Base-by-base conservation (phyloP, 1,140 invertebrate species). In the Magallana angulata region DNA sequence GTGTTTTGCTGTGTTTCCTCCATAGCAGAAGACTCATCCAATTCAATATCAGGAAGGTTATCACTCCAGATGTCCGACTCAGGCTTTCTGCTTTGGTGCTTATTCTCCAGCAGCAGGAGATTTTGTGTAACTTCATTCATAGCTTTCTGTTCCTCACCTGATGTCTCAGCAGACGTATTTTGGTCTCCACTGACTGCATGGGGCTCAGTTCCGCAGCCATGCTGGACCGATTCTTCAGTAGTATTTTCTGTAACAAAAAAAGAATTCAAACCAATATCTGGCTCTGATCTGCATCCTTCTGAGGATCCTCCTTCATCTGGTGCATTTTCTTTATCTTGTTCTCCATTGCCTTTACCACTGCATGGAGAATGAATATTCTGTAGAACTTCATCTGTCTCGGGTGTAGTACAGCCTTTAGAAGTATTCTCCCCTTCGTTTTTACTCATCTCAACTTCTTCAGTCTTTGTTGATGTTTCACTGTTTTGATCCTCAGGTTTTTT, bases 51-150 rank as follows among this genome's bases (percentile, higher is more conserved):
- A 30, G 68, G 68, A 76, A 76, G 68, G 36, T 24, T 30, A 76
- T 76, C 68, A 76, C 68, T 76, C 68, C 68, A 76, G 24, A 76
- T 76, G 24, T 76, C 68, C 2, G 68, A 76, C 24, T 76, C 68
- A 1, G 68, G 68, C 36, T 36, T 76, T 76, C 68, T 76, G 11
- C 16, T 64, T 64, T 30, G 8, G 4, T 24, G 24, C 24, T 24
- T 24, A 24, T 48, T 48, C 36, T 48, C 1, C 36, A 48, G 36
- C 36, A 48, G 36, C 36, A 48, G 36, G 7, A 76, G 24, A 30
- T 36, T 76, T 30, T 76, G 8, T 30, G 18, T 18, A 18, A 11
- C 24, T 30, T 76, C 24, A 12, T 30, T 24, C 11, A 11, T 30
- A 11, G 30, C 68, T 30, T 76, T 24, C 12, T n/a, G 18, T n/a